These are phyloP conservation scores for Archocentrus centrarchus DNA, from an alignment of 2,113 vertebrate genomes.

Conservation along the genomic window DNA sequence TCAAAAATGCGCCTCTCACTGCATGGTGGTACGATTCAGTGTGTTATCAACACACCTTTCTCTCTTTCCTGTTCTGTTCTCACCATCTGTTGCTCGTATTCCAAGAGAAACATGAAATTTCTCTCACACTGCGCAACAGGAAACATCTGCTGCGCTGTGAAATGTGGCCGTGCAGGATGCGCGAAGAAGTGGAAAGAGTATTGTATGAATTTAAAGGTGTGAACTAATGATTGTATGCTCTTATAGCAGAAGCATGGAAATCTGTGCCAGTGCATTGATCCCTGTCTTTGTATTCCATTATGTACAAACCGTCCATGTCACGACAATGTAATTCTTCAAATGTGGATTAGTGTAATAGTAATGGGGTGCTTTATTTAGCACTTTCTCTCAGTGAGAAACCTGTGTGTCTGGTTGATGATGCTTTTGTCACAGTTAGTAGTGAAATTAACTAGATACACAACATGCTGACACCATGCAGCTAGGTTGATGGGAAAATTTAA, in stretches of 20 bases:
- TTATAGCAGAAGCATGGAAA: neutral
- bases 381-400: neutral
- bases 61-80: constrained; percentile 51
- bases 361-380: neutral
- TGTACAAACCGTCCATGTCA: neutral
- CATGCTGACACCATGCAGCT: neutral
- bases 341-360: neutral
- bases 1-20: constrained; percentile 23
- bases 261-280: neutral
- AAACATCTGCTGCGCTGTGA: constrained; percentile 70
- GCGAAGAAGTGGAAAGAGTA: constrained; percentile 11
- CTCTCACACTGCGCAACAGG: constrained; percentile 61
- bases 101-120: constrained; percentile 59
- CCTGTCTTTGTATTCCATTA: neutral
- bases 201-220: constrained; percentile 42
- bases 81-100: constrained; percentile 61
- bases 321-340: neutral
- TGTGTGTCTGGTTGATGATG: neutral
- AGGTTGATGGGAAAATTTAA: neutral
- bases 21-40: constrained; percentile 10
- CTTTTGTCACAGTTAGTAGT: neutral
- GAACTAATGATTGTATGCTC: constrained; percentile 35
- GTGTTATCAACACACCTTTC: constrained; percentile 63
- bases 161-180: constrained; percentile 48
- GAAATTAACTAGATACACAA: neutral